Conservation (phyloP, 2,888 invertebrate genomes). For the Amblyjoppa proteus region DNA sequence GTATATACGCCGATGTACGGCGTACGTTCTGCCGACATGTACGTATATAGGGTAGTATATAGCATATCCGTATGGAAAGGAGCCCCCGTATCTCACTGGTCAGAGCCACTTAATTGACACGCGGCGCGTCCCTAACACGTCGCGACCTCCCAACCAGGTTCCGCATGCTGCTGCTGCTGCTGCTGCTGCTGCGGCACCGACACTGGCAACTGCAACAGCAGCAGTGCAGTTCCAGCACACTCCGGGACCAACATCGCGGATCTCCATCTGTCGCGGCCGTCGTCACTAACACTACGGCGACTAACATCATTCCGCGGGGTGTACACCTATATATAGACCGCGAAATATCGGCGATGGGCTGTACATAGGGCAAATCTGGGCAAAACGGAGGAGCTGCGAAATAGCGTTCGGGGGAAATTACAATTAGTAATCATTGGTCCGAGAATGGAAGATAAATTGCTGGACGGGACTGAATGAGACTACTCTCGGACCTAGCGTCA, state of each 20-base stretch:
- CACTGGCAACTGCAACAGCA: slow-evolving; percentile 45
- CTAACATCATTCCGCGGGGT: slow-evolving; percentile 36
- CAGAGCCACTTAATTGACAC: slow-evolving; percentile 85
- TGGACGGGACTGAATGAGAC: not conserved
- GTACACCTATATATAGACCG: not conserved
- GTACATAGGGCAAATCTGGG: not conserved
- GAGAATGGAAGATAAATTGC: not conserved
- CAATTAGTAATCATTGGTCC: not conserved
- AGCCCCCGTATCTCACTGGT: slow-evolving; percentile 84
- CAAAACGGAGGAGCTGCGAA: not conserved
- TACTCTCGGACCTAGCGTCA: not conserved
- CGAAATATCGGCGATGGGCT: not conserved
- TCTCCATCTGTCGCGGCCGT: slow-evolving; percentile 81
- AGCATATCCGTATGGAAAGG: slow-evolving; percentile 82
- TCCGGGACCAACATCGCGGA: slow-evolving; percentile 76
- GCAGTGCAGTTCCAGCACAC: slow-evolving; percentile 5
- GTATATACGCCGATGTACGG: slow-evolving; percentile 24
- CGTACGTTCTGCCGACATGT: slow-evolving; percentile 56
- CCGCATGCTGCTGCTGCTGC: slow-evolving; percentile 67
- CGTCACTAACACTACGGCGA: slow-evolving; percentile 50
- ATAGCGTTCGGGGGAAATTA: not conserved
- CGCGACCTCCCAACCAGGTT: slow-evolving; percentile 83
- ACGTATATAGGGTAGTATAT: slow-evolving; percentile 53
- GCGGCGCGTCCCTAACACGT: slow-evolving; percentile 84
- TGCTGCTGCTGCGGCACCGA: slow-evolving; percentile 51